Conservation (phyloP, 2,888 invertebrate genomes). For the Brenthis daphne region DNA sequence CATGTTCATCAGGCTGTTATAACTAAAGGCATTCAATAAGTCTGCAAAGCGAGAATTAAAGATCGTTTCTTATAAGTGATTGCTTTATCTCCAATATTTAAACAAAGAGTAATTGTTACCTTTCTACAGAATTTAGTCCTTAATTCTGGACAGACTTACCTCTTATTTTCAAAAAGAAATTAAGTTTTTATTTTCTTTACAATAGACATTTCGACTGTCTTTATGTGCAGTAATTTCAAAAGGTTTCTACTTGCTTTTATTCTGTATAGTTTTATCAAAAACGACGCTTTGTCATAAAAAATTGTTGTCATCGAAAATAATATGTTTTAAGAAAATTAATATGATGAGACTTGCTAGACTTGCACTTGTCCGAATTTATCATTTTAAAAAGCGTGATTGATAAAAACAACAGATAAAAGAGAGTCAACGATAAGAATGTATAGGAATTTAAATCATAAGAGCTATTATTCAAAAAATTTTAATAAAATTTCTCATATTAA, state of each 20-base stretch:
- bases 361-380: too few relatives aligned
- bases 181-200: constrained; percentile 70
- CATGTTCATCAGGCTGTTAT: constrained; percentile 11
- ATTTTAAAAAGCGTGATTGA: too few relatives aligned
- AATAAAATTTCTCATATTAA: too few relatives aligned
- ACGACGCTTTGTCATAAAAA: neutral
- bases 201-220: constrained; percentile 51
- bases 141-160: constrained; percentile 74
- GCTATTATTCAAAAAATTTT: too few relatives aligned
- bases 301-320: too few relatives aligned
- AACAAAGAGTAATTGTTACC: constrained; percentile 78
- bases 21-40: constrained; percentile 9
- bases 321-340: too few relatives aligned
- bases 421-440: too few relatives aligned
- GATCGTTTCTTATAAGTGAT: constrained; percentile 62
- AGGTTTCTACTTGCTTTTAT: too few relatives aligned
- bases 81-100: constrained; percentile 72
- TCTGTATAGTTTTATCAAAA: neutral
- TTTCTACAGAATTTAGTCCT: constrained; percentile 72
- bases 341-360: too few relatives aligned
- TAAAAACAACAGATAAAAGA: too few relatives aligned
- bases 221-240: constrained; percentile 8
- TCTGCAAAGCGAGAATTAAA: neutral
- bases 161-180: constrained; percentile 75
- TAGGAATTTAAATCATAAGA: too few relatives aligned